Evolutionary conservation across 2,797 vertebrate species (phyloP).

Genomic region (Chaetophractus vellerosus): DNA sequence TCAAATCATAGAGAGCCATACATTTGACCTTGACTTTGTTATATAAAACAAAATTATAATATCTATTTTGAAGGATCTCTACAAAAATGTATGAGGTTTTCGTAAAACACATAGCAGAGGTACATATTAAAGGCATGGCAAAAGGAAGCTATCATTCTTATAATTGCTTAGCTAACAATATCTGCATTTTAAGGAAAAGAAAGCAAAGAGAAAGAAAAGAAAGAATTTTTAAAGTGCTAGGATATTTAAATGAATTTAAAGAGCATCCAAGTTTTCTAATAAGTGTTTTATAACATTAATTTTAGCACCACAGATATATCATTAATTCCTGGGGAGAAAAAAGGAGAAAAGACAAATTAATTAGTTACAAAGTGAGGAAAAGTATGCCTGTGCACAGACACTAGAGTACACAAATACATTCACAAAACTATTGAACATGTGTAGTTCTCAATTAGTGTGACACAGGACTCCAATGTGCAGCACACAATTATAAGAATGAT

Average conservation of each 20-base stretch:
- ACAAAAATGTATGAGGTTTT: not conserved
- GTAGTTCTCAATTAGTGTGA: not conserved
- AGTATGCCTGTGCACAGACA: not conserved
- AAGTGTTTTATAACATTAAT: not conserved
- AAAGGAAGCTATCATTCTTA: not conserved
- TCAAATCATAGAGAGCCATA: not conserved
- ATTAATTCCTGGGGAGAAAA: not conserved
- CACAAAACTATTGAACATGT: not conserved
- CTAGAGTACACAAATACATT: not conserved
- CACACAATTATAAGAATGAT: not conserved
- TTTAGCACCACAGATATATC: not conserved
- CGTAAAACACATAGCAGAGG: conserved; percentile 1
- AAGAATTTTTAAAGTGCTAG: not conserved
- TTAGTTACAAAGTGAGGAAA: not conserved
- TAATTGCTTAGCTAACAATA: not conserved
- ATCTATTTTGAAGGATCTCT: not conserved
- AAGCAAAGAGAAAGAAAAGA: not conserved
- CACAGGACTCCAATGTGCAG: not conserved
- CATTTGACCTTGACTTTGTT: not conserved
- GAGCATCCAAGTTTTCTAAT: not conserved
- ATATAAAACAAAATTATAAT: not conserved
- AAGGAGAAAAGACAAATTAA: not conserved
- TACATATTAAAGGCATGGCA: not conserved
- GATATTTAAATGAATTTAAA: conserved; percentile 2
- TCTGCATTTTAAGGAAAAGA: not conserved